Conservation (phyloP, 1,140 invertebrate species). For the Atta texana region DNA sequence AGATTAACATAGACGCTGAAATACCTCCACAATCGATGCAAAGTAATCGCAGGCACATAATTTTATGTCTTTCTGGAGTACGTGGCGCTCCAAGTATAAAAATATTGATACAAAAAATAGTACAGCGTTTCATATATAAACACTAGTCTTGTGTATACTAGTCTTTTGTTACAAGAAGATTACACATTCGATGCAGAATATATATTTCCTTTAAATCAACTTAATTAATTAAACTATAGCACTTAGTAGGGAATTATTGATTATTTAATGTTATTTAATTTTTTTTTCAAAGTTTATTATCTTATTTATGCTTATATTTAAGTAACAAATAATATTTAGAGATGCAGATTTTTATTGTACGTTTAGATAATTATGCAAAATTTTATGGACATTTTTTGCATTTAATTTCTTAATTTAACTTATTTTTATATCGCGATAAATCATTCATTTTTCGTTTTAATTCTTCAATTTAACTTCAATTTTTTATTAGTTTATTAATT, state of each 20-base stretch:
- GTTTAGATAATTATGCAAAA: constrained; percentile 2
- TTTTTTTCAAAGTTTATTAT: neutral
- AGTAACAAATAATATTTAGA: neutral
- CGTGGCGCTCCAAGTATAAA: constrained; percentile 6
- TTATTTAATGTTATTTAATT: constrained; percentile 1
- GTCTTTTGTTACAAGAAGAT: constrained; percentile 30
- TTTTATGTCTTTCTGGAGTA: constrained; percentile 57
- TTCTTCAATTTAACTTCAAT: constrained; percentile 1
- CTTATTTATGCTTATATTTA: neutral
- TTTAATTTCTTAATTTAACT: constrained; percentile 2
- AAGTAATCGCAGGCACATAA: constrained; percentile 86
- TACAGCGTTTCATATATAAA: constrained; percentile 42
- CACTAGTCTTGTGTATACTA: constrained; percentile 4
- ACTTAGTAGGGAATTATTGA: neutral
- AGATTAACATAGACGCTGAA: constrained; percentile 15
- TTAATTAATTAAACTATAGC: neutral
- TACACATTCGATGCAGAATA: neutral
- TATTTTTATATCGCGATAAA: neutral
- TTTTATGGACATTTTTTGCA: neutral
- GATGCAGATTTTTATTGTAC: neutral
- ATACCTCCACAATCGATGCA: constrained; percentile 88
- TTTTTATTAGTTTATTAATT: constrained; percentile 14
- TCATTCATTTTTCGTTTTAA: constrained; percentile 2
- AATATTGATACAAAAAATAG: constrained; percentile 48
- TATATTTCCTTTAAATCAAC: neutral